Evolutionary conservation across 2,797 vertebrate species (phyloP).

Genomic region (Scyliorhinus canicula): DNA sequence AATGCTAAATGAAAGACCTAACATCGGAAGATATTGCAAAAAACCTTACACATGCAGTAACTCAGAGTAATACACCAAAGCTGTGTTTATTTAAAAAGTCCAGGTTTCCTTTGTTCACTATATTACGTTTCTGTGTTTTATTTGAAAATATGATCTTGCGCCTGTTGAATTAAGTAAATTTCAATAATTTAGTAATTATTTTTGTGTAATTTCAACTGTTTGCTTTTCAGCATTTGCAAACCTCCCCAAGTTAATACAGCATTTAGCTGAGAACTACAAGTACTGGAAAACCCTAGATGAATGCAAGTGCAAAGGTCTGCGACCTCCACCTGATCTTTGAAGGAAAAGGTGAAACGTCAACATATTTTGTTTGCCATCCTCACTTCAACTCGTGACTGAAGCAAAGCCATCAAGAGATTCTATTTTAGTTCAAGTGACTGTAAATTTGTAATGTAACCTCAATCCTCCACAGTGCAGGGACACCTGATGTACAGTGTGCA

Average conservation of each 20-base stretch:
- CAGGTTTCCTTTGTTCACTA: background rate
- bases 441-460: conserved; percentile 6
- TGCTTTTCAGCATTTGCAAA: conserved; percentile 76
- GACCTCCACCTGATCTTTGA: conserved; percentile 67
- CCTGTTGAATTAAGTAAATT: background rate
- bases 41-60: no score
- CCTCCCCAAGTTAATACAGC: conserved; percentile 83
- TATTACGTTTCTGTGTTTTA: background rate
- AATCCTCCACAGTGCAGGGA: background rate
- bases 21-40: background rate
- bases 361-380: conserved; percentile 45
- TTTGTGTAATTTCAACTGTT: conserved; percentile 4
- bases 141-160: background rate
- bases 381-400: conserved; percentile 55
- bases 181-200: background rate
- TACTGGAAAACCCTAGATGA: conserved; percentile 93
- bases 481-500: background rate
- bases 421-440: conserved; percentile 30
- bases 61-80: background rate
- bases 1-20: background rate
- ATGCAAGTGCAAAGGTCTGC: conserved; percentile 81
- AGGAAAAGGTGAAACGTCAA: conserved; percentile 47
- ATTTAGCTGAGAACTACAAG: conserved; percentile 86
- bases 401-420: conserved; percentile 33
- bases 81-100: background rate